Evolutionary conservation across 1,140 invertebrate species (phyloP), one percentile per base, ranked within the genome.

Genomic region (Lamellibrachia luymesi): DNA sequence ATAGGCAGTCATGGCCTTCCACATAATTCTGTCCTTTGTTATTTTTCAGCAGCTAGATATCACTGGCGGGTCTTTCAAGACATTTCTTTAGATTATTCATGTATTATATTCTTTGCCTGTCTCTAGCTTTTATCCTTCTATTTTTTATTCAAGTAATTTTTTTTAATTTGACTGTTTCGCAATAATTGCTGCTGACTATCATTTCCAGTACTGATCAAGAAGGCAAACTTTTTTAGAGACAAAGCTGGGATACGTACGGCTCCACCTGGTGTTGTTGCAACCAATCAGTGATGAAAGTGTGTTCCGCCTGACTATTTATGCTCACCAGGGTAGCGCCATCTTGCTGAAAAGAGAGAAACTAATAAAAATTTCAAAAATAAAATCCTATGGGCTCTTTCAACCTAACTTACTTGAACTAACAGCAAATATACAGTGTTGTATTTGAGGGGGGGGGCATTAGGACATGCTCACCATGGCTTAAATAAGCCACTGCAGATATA

Each of bases 241-340:
- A 8, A 91, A 50, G 90, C 22, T 51, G 38, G 90, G 90, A 49
- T 91, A 91, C 51, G 7, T 51, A 51, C 38, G 50, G 50, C 92
- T 51, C 56, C 56, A 90, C 98, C 97, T 99, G 98, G 94, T 98
- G 97, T 95, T 97, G 96, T 94, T 98, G 97, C 7, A 99, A 96
- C 94, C 98, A 97, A 93, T 98, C 97, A 2, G 98, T 97, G 22
- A 99, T 96, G 95, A 98, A 99, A 0, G 97, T 97, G 97, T 99
- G 98, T 95, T 99, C 98, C 93, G 99, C 98, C 4, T 98, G 96
- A 92, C 97, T 97, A 95, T 98, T 98, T 10, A 99, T 97, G 94
- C 98, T 97, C 0, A 98, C 96, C 64, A 99, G 95, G 95, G 99
- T 98, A 27, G 98, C 97, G 94, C 90, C 90, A 92, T 93, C 93